Evolutionary conservation across 2,888 invertebrate genomes (phyloP), one percentile per base, ranked within the genome.

Genomic region (Amphipyra tragopoginis): DNA sequence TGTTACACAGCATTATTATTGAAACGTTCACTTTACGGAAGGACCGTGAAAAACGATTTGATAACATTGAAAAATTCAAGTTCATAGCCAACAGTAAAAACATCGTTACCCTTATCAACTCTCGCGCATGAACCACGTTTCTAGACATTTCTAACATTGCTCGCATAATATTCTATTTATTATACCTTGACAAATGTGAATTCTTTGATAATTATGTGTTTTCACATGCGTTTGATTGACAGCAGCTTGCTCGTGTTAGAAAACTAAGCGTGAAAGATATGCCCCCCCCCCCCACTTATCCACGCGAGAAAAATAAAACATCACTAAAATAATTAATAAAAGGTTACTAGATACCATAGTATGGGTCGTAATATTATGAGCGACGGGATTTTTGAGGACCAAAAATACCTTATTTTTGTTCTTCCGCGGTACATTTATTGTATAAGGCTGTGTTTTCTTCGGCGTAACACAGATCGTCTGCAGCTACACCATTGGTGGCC

Each of bases 41-140:
- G 29, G 47, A 62, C 64, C 67, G 52, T 67, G 65, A 57, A 62
- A 54, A 53, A 55, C 57, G 57, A 61, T 65, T 67, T 66, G 69
- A 65, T 65, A 68, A 65, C 71, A 57, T 63, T 56, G 67, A 62
- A 69, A 60, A 74, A 66, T 76, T 68, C 75, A 82, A 85, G 82
- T 83, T 84, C 83, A 84, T 75, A 78, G 81, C 74, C 81, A 79
- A 80, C 65, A 72, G 53, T 79, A 66, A 76, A 79, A 80, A 76
- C 70, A 77, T 72, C 59, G 70, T 75, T 75, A 73, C 51, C 69
- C 44, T 78, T 82, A 82, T 79, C 76, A 62, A 45, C 58, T 61
- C 51, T 44, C 38, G 54, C 54, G 63, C 69, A 61, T 49, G 63
- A 65, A 66, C 58, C 58, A 60, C 69, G 61, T 53, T 64, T 64